Percentiles rank a stretch among this genome's conserved stretches.
phyloP scores from a whole-genome alignment of 1,140 invertebrate species.

The Zaprionus taronus region DNA sequence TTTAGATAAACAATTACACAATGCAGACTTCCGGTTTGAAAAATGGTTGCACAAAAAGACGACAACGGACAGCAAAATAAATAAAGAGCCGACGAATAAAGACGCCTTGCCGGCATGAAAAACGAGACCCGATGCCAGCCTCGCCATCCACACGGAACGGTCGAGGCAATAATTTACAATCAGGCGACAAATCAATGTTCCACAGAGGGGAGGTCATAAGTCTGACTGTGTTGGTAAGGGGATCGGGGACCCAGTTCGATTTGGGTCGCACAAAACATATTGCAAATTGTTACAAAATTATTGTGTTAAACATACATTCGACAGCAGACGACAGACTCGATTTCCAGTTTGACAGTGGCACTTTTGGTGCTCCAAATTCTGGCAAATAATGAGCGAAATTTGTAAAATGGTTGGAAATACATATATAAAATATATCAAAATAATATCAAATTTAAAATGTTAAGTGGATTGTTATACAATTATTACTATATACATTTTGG shows the following conservation, averaged over 20 bases:
- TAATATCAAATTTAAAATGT: background rate
- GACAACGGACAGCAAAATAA: slow-evolving; percentile 7
- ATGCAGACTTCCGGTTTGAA: slow-evolving; percentile 55
- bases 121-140: slow-evolving; percentile 40
- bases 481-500: too few species aligned
- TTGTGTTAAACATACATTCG: slow-evolving; percentile 37
- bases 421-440: too few species aligned
- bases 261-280: slow-evolving; percentile 40
- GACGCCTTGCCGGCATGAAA: slow-evolving; percentile 36
- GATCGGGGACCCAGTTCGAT: slow-evolving; percentile 6
- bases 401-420: background rate
- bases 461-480: background rate
- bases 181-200: slow-evolving; percentile 55
- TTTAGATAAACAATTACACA: slow-evolving; percentile 62
- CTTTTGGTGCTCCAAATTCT: background rate
- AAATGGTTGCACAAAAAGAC: slow-evolving; percentile 31
- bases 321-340: slow-evolving; percentile 16
- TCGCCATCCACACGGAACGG: slow-evolving; percentile 47
- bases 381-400: background rate
- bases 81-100: slow-evolving; percentile 27
- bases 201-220: slow-evolving; percentile 8
- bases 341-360: slow-evolving; percentile 16
- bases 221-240: slow-evolving; percentile 1
- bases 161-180: slow-evolving; percentile 60
- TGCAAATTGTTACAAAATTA: slow-evolving; percentile 52